phyloP scores from a whole-genome alignment of 2,888 invertebrate genomes.

The Gymnocheta viridis region DNA sequence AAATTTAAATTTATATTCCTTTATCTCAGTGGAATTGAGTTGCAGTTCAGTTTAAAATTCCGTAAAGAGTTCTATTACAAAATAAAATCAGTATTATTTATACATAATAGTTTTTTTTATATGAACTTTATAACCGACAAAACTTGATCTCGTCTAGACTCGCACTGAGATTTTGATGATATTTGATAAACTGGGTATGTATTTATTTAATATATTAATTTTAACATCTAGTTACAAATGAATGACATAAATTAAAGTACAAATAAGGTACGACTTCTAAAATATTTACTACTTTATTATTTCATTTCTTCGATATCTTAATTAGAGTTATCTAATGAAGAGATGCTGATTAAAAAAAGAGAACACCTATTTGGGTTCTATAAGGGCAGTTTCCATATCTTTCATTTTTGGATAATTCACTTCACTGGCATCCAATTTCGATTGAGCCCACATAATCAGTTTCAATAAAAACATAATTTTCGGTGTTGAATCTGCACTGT shows the following conservation, averaged over 20 bases:
- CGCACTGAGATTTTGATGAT: constrained; percentile 10
- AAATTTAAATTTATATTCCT: no score
- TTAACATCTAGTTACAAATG: constrained; percentile 58
- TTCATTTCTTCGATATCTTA: neutral
- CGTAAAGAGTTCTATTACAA: no score
- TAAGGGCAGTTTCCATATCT: constrained; percentile 92
- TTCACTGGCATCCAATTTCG: constrained; percentile 96
- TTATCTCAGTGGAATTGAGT: no score
- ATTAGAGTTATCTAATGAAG: constrained; percentile 8
- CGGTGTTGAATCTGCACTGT: constrained; percentile 94
- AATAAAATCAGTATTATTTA: no score
- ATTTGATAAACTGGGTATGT: constrained; percentile 30
- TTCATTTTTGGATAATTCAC: constrained; percentile 98
- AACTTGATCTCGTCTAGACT: no score
- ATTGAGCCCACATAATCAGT: constrained; percentile 97
- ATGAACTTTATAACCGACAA: no score
- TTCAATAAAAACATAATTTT: constrained; percentile 95
- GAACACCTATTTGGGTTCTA: constrained; percentile 83
- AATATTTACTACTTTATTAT: constrained; percentile 26
- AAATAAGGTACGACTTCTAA: constrained; percentile 62
- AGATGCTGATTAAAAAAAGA: neutral
- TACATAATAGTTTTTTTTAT: no score
- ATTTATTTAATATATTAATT: constrained; percentile 35
- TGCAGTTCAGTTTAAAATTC: no score
- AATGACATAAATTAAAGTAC: constrained; percentile 59